A percentile compares a stretch with the other conserved stretches of the same genome.
Conservation (phyloP, 2,888 invertebrate genomes). For the Campoplex capitator region DNA sequence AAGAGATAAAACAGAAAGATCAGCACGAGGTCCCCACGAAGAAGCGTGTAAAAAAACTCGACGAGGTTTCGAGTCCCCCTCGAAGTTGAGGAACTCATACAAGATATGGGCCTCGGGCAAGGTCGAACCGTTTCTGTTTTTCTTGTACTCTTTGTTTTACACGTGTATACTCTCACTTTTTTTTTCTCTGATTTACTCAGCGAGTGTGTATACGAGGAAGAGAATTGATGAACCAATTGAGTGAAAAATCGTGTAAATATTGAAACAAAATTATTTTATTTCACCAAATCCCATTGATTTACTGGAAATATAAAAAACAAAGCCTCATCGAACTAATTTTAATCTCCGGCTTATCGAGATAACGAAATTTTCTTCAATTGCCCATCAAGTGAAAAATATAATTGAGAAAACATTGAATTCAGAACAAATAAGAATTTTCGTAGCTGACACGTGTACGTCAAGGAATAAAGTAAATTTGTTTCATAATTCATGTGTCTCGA, state of each 20-base stretch:
- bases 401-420: not conserved
- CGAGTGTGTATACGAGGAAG: not conserved
- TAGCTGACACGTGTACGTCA: not conserved
- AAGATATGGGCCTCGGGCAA: constrained; percentile 50
- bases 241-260: not conserved
- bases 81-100: constrained; percentile 32
- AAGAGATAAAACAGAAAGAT: constrained; percentile 1
- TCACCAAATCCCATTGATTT: not conserved
- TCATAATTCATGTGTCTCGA: not conserved
- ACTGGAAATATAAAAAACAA: not conserved
- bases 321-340: not conserved
- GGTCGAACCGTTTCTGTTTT: constrained; percentile 45
- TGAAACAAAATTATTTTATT: not conserved
- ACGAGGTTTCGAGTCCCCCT: constrained; percentile 40
- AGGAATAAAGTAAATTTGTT: not conserved
- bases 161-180: constrained; percentile 35
- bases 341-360: not conserved
- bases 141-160: constrained; percentile 2
- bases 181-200: not conserved
- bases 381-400: not conserved
- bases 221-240: not conserved
- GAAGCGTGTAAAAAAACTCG: constrained; percentile 23
- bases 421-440: not conserved
- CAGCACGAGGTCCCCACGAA: constrained; percentile 40
- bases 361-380: not conserved